These are phyloP conservation scores for Drosophila recens DNA, from an alignment of 2,888 invertebrate species.

Conservation along the genomic window DNA sequence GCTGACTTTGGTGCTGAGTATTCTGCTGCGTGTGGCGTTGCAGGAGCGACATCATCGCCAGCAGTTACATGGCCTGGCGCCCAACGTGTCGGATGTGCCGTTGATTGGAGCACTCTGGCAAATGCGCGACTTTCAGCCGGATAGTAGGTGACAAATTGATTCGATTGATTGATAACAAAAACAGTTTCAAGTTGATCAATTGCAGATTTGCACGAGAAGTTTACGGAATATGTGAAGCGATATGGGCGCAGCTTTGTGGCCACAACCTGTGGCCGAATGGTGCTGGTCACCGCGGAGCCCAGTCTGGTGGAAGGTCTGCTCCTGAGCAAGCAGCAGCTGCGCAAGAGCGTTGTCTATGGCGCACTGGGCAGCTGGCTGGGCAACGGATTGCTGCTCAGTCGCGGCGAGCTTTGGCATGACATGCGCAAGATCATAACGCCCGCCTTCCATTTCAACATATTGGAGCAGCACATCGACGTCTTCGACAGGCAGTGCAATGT, in stretches of 20 bases:
- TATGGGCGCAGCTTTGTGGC: conserved; percentile 78
- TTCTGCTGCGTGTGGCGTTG: conserved; percentile 31
- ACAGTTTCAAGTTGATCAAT: background rate
- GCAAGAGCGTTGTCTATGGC: conserved; percentile 77
- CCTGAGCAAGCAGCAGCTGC: conserved; percentile 72
- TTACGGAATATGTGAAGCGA: conserved; percentile 54
- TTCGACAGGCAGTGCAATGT: conserved; percentile 88
- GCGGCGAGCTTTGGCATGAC: conserved; percentile 87
- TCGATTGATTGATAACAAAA: too few species aligned
- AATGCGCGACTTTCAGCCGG: conserved; percentile 74
- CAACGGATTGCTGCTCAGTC: conserved; percentile 80
- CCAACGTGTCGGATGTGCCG: conserved; percentile 77
- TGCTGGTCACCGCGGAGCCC: conserved; percentile 77
- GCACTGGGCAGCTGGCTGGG: conserved; percentile 82
- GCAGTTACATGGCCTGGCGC: conserved; percentile 56
- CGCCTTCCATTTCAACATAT: conserved; percentile 91
- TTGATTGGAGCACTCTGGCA: conserved; percentile 75
- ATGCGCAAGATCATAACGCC: conserved; percentile 91
- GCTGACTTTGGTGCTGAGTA: conserved; percentile 29
- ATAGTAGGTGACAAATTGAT: conserved; percentile 69
- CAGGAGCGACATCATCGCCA: conserved; percentile 44
- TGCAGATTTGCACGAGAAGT: conserved; percentile 73
- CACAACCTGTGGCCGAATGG: conserved; percentile 55
- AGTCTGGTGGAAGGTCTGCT: conserved; percentile 76
- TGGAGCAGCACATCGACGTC: conserved; percentile 90